phyloP scores from a whole-genome alignment of 2,888 invertebrate species.

The Drosophila anomalipes region DNA sequence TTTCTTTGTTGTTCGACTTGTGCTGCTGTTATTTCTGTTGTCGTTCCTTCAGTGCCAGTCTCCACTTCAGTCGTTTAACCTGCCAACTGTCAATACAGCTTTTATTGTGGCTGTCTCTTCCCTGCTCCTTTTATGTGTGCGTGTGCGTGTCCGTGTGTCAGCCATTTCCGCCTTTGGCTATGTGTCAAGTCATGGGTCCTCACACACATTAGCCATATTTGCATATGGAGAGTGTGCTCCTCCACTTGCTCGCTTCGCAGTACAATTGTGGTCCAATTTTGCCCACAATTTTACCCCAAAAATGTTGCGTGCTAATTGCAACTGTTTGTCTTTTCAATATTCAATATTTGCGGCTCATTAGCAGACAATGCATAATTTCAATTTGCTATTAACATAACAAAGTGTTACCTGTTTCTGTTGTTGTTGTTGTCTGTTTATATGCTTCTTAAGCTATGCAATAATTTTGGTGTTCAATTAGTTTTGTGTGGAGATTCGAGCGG shows the following conservation, averaged over 20 bases:
- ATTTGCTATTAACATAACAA: conserved; percentile 6
- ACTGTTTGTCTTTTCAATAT: conserved; percentile 38
- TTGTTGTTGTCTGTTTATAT: conserved; percentile 49
- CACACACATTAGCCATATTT: conserved; percentile 57
- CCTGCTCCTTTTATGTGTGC: conserved; percentile 6
- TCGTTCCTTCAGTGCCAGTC: conserved; percentile 16
- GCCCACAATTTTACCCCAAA: background rate
- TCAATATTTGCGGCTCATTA: conserved; percentile 55
- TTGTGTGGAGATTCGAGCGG: conserved; percentile 57
- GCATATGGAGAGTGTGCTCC: conserved; percentile 45
- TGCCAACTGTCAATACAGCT: conserved; percentile 63
- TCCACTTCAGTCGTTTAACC: conserved; percentile 43
- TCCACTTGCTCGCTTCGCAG: too few relatives aligned
- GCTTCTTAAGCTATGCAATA: conserved; percentile 67
- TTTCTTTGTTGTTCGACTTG: conserved; percentile 24
- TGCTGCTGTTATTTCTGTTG: background rate
- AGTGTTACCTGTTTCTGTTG: conserved; percentile 15
- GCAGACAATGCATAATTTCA: conserved; percentile 24
- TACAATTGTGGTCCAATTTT: background rate
- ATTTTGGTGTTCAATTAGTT: conserved; percentile 77
- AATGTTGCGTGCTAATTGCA: conserved; percentile 46
- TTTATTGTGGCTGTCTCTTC: conserved; percentile 47
- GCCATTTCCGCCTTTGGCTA: conserved; percentile 72
- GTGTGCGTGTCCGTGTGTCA: conserved; percentile 25
- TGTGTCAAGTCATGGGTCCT: conserved; percentile 70